Evolutionary conservation across 1,140 invertebrate species (phyloP), one percentile per base, ranked within the genome.

Genomic region (Drosophila punjabiensis): DNA sequence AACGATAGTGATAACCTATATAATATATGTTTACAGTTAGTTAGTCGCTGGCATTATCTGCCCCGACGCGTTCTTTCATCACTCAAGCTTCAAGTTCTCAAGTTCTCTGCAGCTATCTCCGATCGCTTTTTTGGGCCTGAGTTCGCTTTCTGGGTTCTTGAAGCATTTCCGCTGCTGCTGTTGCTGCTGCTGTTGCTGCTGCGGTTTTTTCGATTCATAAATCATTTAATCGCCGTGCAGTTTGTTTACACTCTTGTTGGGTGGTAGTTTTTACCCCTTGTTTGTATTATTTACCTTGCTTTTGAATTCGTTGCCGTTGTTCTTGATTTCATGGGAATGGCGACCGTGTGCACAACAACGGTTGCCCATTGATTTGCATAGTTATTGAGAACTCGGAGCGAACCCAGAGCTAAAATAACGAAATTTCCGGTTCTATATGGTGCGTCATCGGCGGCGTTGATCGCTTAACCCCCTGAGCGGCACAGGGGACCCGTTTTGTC

Each of bases 1-100:
- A 84, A 75, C 78, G 80, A 83, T 88, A 89, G 75, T 81, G 85
- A 88, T 88, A 88, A 88, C 85, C 85, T 88, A 88, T 76, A 81
- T 88, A 66, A 64, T 77, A 83, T 50, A 68, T 68, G 74, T 59
- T 81, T 77, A 74, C 68, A 77, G 73, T 77, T 67, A 79, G 78
- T 89, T 88, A 89, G 84, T 84, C 61, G 68, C 63, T 56, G 53
- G 69, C 79, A 79, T 76, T 86, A 80, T 82, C 83, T 77, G 43
- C 14, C 18, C 55, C 58, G 43, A 58, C 48, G 63, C 64, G 64
- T 33, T 45, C 39, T 64, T 73, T 82, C 50, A 48, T 73, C 58
- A 76, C 59, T 71, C 74, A 65, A 65, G 58, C 61, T 35, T 47
- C 50, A 61, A 59, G 35, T 58, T 24, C 20, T 37, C 53, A 47